Conservation (phyloP, 2,797 vertebrate genomes). For the Esox masquinongy region DNA sequence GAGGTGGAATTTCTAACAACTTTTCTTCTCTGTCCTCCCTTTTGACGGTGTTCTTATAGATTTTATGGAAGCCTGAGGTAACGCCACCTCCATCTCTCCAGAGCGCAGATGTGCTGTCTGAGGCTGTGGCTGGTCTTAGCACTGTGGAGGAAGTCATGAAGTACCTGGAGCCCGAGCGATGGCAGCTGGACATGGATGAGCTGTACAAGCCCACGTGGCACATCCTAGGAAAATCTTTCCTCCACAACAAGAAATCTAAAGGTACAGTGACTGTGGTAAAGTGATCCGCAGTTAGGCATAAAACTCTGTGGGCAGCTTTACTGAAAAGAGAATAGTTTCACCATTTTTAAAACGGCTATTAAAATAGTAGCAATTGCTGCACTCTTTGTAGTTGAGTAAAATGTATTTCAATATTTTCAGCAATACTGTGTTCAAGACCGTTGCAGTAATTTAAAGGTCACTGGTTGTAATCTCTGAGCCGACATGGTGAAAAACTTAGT, state of each 20-base stretch:
- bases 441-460: too few relatives aligned
- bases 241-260: conserved; percentile 90
- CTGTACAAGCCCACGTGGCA: conserved; percentile 94
- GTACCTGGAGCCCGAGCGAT: conserved; percentile 93
- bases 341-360: too few relatives aligned
- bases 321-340: background rate
- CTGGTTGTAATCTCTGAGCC: too few relatives aligned
- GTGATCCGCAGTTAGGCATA: background rate
- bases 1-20: background rate
- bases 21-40: conserved; percentile 2
- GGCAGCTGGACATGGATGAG: conserved; percentile 95
- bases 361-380: background rate
- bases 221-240: conserved; percentile 91
- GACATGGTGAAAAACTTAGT: too few relatives aligned
- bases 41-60: conserved; percentile 70
- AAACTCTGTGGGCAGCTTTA: background rate
- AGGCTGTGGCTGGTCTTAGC: conserved; percentile 81
- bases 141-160: conserved; percentile 96
- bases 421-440: too few relatives aligned
- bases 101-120: conserved; percentile 84
- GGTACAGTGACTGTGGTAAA: conserved; percentile 67
- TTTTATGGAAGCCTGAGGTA: conserved; percentile 73
- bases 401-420: background rate
- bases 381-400: background rate
- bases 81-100: conserved; percentile 72